phyloP scores from a whole-genome alignment of 2,113 vertebrate genomes.

The Steatornis caripensis region DNA sequence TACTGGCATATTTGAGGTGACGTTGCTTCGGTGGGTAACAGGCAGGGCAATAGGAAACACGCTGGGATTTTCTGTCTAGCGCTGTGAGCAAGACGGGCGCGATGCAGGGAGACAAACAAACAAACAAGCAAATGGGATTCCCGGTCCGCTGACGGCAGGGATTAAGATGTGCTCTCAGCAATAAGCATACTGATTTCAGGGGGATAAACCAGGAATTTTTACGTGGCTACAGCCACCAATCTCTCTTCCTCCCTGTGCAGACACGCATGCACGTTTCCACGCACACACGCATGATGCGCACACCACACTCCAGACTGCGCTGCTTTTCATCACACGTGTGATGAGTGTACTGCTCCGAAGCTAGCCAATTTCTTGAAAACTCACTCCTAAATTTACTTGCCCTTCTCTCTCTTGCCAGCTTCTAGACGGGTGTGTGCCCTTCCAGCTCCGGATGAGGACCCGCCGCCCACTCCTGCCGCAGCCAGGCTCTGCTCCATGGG shows the following conservation, averaged over 20 bases:
- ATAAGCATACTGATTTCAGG: background rate
- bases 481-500: background rate
- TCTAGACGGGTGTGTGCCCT: background rate
- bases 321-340: background rate
- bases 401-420: background rate
- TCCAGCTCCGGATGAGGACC: background rate
- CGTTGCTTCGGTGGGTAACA: conserved; percentile 20
- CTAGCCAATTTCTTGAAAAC: background rate
- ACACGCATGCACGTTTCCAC: background rate
- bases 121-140: background rate
- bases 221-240: background rate
- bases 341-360: background rate
- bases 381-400: background rate
- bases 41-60: background rate
- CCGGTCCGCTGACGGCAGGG: background rate
- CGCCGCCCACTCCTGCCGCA: background rate
- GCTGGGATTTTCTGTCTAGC: background rate
- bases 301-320: background rate
- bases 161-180: background rate
- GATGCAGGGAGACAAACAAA: background rate
- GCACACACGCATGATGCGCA: background rate
- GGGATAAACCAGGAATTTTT: background rate
- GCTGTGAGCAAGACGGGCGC: background rate
- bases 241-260: background rate
- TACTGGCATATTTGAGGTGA: conserved; percentile 60